Evolutionary conservation across 1,140 invertebrate species (phyloP).

Genomic region (Thaumatotibia leucotreta): DNA sequence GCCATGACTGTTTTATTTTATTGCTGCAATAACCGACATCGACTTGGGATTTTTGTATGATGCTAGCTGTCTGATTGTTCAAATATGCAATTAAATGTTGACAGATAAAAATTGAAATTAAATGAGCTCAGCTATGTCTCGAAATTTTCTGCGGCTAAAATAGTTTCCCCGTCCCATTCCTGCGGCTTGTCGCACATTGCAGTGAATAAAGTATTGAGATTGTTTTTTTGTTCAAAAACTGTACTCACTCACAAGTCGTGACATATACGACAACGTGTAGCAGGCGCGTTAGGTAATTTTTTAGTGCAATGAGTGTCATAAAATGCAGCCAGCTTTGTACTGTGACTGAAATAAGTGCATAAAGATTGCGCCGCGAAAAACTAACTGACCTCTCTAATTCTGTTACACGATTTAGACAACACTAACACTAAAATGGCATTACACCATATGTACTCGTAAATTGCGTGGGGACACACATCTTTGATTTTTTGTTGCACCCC

Average conservation of each 20-base stretch:
- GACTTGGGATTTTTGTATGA: background rate
- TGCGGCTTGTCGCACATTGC: background rate
- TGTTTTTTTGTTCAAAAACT: background rate
- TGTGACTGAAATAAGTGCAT: background rate
- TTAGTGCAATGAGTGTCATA: conserved; percentile 2
- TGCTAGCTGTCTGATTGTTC: background rate
- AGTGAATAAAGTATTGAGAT: background rate
- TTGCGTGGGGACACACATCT: conserved; percentile 17
- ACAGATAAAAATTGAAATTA: background rate
- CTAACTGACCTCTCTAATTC: background rate
- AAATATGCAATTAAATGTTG: background rate
- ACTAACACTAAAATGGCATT: conserved; percentile 18
- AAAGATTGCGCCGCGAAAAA: background rate
- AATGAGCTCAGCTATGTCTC: background rate
- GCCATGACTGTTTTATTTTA: background rate
- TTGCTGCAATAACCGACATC: background rate
- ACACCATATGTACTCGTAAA: conserved; percentile 19
- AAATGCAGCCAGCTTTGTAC: background rate
- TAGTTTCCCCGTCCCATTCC: conserved; percentile 4
- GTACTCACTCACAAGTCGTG: background rate
- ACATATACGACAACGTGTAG: background rate
- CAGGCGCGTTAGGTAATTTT: background rate
- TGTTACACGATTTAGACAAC: conserved; percentile 17
- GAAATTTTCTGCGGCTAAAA: background rate
- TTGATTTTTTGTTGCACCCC: conserved; percentile 16